Conservation (phyloP, 2,888 invertebrate species). For the Acanthosepion esculentum region DNA sequence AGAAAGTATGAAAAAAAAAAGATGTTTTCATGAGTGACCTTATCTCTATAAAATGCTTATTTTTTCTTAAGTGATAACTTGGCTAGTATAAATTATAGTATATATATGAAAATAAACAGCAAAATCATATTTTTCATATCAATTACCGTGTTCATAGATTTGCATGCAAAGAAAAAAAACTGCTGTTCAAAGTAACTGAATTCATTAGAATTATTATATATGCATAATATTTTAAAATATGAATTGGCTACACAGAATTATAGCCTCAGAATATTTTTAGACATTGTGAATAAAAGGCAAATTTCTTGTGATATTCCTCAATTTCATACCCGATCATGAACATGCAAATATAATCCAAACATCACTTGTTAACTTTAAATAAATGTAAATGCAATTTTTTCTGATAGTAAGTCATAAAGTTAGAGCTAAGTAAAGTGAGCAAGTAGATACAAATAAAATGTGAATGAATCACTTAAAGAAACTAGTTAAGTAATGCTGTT, state of each 20-base stretch:
- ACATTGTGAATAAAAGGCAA: neutral
- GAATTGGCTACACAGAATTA: neutral
- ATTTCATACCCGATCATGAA: neutral
- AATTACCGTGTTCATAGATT: neutral
- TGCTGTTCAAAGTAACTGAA: neutral
- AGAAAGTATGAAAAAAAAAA: no score
- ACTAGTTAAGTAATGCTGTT: neutral
- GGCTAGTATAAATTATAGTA: no score
- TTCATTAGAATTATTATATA: neutral
- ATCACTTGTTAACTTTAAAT: neutral
- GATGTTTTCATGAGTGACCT: no score
- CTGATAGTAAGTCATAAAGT: neutral
- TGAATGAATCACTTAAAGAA: neutral
- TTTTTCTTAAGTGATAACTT: no score
- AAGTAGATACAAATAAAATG: neutral
- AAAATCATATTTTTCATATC: neutral
- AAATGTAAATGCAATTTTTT: neutral
- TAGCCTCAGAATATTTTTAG: neutral
- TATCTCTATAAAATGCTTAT: no score
- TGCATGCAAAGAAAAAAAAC: neutral
- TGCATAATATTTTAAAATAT: neutral
- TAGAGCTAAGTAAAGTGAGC: neutral
- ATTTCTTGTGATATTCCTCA: neutral
- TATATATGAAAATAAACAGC: neutral
- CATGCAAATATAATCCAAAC: neutral